Evolutionary conservation across 2,797 vertebrate genomes (phyloP).

Genomic region (Brachyrhaphis roseni): DNA sequence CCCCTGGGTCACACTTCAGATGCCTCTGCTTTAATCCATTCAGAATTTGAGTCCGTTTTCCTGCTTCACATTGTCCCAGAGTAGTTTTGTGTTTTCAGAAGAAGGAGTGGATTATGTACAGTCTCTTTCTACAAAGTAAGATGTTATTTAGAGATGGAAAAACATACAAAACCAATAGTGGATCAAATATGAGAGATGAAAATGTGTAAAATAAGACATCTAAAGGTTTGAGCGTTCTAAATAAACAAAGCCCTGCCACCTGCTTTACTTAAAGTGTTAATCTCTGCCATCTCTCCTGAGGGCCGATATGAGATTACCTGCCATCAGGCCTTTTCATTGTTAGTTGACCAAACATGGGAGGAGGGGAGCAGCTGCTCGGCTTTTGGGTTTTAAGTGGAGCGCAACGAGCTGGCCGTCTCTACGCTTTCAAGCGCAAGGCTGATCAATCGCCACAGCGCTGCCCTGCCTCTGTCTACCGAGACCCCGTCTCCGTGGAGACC

Average conservation of each 20-base stretch:
- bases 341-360: slow-evolving; percentile 25
- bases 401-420: slow-evolving; percentile 16
- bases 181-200: background rate
- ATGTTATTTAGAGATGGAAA: background rate
- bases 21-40: too few relatives aligned
- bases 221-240: slow-evolving; percentile 5
- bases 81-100: background rate
- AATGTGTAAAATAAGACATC: background rate
- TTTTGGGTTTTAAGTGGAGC: slow-evolving; percentile 23
- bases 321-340: slow-evolving; percentile 44
- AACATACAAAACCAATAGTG: background rate
- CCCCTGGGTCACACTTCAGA: too few relatives aligned
- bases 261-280: slow-evolving; percentile 23
- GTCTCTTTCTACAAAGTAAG: background rate
- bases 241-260: slow-evolving; percentile 14
- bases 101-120: background rate
- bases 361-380: slow-evolving; percentile 12
- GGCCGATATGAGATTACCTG: slow-evolving; percentile 46
- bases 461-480: slow-evolving; percentile 47
- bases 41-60: background rate
- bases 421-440: slow-evolving; percentile 32
- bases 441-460: slow-evolving; percentile 48
- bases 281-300: slow-evolving; percentile 42
- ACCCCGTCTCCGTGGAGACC: slow-evolving; percentile 74
- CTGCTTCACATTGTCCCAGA: background rate